phyloP scores from a whole-genome alignment of 2,888 invertebrate genomes.

The Acleris literana region DNA sequence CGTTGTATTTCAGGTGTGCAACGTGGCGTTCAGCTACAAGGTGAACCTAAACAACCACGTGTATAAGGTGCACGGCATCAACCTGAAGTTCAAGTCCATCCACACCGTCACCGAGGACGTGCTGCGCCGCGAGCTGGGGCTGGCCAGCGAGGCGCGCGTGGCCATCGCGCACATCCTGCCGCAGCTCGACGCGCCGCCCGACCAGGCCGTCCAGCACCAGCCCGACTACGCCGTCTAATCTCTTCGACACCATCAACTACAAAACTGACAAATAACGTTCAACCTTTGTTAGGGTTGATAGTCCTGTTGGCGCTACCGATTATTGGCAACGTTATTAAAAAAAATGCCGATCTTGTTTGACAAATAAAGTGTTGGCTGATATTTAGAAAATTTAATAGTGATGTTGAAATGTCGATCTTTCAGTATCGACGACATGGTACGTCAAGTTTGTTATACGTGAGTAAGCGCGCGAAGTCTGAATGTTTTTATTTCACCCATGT shows the following conservation, averaged over 20 bases:
- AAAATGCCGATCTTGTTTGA: no score
- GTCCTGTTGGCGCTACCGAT: no score
- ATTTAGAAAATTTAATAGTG: no score
- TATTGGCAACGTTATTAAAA: no score
- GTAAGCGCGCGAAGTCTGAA: no score
- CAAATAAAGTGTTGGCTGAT: no score
- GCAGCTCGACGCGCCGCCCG: slow-evolving; percentile 60
- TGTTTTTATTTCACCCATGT: no score
- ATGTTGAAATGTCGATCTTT: no score
- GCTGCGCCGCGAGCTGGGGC: slow-evolving; percentile 66
- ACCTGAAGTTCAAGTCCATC: slow-evolving; percentile 79
- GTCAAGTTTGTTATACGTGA: no score
- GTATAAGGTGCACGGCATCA: slow-evolving; percentile 75
- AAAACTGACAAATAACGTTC: no score
- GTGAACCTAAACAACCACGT: slow-evolving; percentile 81
- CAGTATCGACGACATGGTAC: no score
- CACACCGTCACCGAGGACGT: slow-evolving; percentile 77
- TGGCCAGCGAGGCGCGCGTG: slow-evolving; percentile 61
- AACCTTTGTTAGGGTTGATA: no score
- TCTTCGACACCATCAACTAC: background rate
- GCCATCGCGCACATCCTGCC: slow-evolving; percentile 73
- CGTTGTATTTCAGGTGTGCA: slow-evolving; percentile 66
- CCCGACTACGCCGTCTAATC: slow-evolving; percentile 40
- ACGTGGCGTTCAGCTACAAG: slow-evolving; percentile 79
- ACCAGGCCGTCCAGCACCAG: slow-evolving; percentile 37